Conservation (phyloP, 2,797 vertebrate species). For the Cirrhinus mrigala region DNA sequence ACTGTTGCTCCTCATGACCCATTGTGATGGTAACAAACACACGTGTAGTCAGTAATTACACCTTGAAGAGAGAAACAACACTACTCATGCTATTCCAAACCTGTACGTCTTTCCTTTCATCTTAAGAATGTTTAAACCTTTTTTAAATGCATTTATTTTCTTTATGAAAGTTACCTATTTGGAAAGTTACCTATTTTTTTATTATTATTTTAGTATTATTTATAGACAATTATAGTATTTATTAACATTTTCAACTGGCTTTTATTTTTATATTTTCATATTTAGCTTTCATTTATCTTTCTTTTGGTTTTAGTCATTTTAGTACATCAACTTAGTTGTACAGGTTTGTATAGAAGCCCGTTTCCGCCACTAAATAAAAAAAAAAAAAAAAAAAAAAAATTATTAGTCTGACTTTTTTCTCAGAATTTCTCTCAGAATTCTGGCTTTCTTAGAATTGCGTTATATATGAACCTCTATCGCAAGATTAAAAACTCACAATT, state of each 20-base stretch:
- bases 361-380: too few relatives aligned
- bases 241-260: background rate
- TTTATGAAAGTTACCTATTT: background rate
- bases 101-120: background rate
- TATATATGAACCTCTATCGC: too few relatives aligned
- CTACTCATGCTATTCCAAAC: background rate
- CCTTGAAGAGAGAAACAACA: background rate
- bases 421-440: too few relatives aligned
- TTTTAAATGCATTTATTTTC: background rate
- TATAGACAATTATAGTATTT: too few relatives aligned
- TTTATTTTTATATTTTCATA: background rate
- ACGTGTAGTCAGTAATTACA: slow-evolving; percentile 28
- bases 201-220: background rate
- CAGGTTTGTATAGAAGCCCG: too few relatives aligned
- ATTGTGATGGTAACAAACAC: slow-evolving; percentile 58
- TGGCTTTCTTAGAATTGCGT: too few relatives aligned
- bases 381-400: too few relatives aligned
- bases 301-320: background rate
- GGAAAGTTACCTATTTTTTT: background rate
- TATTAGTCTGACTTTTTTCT: too few relatives aligned
- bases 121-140: background rate
- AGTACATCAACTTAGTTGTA: background rate
- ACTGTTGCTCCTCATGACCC: slow-evolving; percentile 55
- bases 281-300: background rate
- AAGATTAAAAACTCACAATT: too few relatives aligned